Conservation (phyloP, 2,113 vertebrate genomes). For the Ramphastos sulfuratus region DNA sequence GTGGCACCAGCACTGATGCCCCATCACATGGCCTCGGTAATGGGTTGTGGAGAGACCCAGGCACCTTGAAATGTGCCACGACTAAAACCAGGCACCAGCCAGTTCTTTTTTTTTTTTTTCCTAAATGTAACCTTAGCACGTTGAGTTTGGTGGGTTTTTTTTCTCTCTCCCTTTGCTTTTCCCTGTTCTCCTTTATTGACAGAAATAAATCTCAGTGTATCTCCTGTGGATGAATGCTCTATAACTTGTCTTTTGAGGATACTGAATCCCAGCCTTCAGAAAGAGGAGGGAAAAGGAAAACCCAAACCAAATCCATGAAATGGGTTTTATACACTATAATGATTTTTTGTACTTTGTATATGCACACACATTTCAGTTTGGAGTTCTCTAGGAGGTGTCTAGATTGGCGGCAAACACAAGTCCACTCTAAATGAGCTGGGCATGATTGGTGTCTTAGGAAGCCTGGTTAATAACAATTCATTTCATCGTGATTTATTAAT, state of each 20-base stretch:
- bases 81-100: background rate
- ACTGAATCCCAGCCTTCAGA: fast-evolving
- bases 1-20: background rate
- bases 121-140: background rate
- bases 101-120: too few species aligned
- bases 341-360: background rate
- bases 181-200: background rate
- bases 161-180: background rate
- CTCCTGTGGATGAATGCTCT: background rate
- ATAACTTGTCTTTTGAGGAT: fast-evolving
- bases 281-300: background rate
- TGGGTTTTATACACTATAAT: too few species aligned
- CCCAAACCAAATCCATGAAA: fast-evolving
- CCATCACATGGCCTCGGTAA: background rate
- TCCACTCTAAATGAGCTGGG: too few species aligned
- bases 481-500: background rate
- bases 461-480: background rate
- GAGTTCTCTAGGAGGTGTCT: background rate
- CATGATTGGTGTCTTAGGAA: background rate
- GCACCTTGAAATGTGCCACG: too few species aligned
- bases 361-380: too few species aligned
- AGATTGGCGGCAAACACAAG: background rate
- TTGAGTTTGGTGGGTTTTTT: too few species aligned
- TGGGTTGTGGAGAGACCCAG: background rate
- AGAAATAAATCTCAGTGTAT: background rate